phyloP scores from a whole-genome alignment of 2,888 invertebrate genomes.

The Drosophila buzzatii region DNA sequence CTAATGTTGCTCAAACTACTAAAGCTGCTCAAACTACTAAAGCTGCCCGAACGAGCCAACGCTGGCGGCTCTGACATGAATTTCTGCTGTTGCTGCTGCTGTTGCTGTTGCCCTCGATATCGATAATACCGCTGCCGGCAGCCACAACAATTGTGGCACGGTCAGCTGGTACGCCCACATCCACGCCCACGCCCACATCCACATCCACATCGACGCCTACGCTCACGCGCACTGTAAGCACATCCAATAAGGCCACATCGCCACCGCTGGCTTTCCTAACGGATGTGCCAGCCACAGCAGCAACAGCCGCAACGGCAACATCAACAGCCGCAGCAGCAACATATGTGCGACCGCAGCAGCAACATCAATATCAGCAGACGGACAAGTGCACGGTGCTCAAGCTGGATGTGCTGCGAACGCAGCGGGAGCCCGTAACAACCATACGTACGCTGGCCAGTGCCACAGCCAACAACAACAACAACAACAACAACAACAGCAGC shows the following conservation, averaged over 20 bases:
- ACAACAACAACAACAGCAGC: not conserved
- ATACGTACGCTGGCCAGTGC: slow-evolving; percentile 46
- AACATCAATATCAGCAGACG: slow-evolving; percentile 84
- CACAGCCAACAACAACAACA: slow-evolving; percentile 3
- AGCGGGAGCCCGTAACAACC: slow-evolving; percentile 53
- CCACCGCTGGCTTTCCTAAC: slow-evolving; percentile 76
- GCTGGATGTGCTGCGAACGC: slow-evolving; percentile 76
- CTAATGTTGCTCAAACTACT: slow-evolving; percentile 52
- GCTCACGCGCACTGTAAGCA: slow-evolving; percentile 60
- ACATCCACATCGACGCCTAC: too few relatives aligned
- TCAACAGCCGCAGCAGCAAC: slow-evolving; percentile 16
- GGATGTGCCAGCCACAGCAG: slow-evolving; percentile 34
- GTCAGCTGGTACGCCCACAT: slow-evolving; percentile 16
- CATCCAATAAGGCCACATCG: slow-evolving; percentile 82
- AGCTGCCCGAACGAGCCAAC: slow-evolving; percentile 69
- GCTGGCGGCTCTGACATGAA: slow-evolving; percentile 71
- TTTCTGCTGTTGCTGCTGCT: slow-evolving; percentile 52
- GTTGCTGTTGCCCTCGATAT: slow-evolving; percentile 83
- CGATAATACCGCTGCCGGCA: slow-evolving; percentile 83
- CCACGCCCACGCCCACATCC: not conserved
- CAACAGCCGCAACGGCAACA: slow-evolving; percentile 72
- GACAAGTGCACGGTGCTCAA: slow-evolving; percentile 83
- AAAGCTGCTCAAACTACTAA: slow-evolving; percentile 49
- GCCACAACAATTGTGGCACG: slow-evolving; percentile 56
- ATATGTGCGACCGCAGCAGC: slow-evolving; percentile 80